These are phyloP conservation scores for Stramonita haemastoma DNA, from an alignment of 2,888 invertebrate genomes.

Conservation along the genomic window DNA sequence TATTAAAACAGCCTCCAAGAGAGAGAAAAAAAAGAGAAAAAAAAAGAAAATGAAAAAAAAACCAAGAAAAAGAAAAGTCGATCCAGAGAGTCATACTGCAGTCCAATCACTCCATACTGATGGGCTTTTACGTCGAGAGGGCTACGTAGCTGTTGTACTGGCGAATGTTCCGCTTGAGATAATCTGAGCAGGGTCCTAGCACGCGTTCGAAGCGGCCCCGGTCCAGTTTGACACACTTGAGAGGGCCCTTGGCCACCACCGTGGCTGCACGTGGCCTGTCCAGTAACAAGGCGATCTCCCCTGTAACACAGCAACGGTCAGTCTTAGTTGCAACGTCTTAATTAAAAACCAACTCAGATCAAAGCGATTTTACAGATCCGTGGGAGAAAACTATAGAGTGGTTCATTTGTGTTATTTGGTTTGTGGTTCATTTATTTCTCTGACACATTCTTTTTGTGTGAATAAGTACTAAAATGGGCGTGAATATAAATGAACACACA, in stretches of 20 bases:
- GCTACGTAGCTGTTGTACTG: constrained; percentile 95
- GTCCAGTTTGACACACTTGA: constrained; percentile 99
- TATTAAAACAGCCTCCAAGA: neutral
- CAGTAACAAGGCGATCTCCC: constrained; percentile 95
- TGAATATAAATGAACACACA: too few relatives aligned
- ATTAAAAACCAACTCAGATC: too few relatives aligned
- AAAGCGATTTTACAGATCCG: neutral
- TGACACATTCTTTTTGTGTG: too few relatives aligned
- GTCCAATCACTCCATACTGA: too few relatives aligned
- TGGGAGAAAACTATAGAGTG: too few relatives aligned
- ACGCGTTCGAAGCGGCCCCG: constrained; percentile 96
- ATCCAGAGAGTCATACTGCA: too few relatives aligned
- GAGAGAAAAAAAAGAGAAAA: neutral
- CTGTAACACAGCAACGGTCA: constrained; percentile 59
- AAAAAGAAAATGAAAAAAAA: too few relatives aligned
- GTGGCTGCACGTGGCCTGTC: constrained; percentile 99
- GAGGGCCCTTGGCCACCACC: constrained; percentile 93
- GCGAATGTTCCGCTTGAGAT: constrained; percentile 98
- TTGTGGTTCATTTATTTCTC: too few relatives aligned
- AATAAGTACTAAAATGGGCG: too few relatives aligned
- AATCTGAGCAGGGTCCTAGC: constrained; percentile 97
- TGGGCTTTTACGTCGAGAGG: constrained; percentile 74
- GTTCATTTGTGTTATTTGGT: too few relatives aligned
- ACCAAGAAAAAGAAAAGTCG: too few relatives aligned
- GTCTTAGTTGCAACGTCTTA: too few relatives aligned